Conservation (phyloP, 2,797 vertebrate genomes). For the Brotula barbata region DNA sequence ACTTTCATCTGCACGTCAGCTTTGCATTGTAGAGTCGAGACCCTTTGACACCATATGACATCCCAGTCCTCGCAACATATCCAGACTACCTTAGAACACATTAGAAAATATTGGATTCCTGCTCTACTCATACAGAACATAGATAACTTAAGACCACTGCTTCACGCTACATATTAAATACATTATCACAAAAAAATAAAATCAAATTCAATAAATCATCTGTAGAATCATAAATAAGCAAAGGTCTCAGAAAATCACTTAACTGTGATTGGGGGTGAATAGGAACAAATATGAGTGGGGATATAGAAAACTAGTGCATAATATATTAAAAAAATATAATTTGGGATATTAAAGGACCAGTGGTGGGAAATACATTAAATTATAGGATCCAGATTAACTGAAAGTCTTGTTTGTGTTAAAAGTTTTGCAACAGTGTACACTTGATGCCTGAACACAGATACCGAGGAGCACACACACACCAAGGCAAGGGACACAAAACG, state of each 20-base stretch:
- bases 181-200: slow-evolving; percentile 86
- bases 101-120: slow-evolving; percentile 68
- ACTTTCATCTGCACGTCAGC: slow-evolving; percentile 3
- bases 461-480: slow-evolving; percentile 81
- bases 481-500: slow-evolving; percentile 83
- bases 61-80: slow-evolving; percentile 45
- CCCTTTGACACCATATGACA: slow-evolving; percentile 5
- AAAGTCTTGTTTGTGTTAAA: slow-evolving; percentile 50
- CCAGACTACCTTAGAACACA: slow-evolving; percentile 67
- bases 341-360: slow-evolving; percentile 76
- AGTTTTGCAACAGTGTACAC: slow-evolving; percentile 84
- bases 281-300: slow-evolving; percentile 38
- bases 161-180: slow-evolving; percentile 85
- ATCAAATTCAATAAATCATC: slow-evolving; percentile 88
- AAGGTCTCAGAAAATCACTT: slow-evolving; percentile 76
- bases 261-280: slow-evolving; percentile 18
- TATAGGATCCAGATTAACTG: slow-evolving; percentile 51
- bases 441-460: slow-evolving; percentile 88
- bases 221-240: slow-evolving; percentile 86
- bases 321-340: slow-evolving; percentile 90
- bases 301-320: slow-evolving; percentile 92
- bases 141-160: slow-evolving; percentile 81
- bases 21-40: background rate
- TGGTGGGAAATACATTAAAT: slow-evolving; percentile 81
- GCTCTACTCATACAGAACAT: slow-evolving; percentile 64